phyloP scores from a whole-genome alignment of 2,113 vertebrate genomes.

The Bambusicola thoracicus region DNA sequence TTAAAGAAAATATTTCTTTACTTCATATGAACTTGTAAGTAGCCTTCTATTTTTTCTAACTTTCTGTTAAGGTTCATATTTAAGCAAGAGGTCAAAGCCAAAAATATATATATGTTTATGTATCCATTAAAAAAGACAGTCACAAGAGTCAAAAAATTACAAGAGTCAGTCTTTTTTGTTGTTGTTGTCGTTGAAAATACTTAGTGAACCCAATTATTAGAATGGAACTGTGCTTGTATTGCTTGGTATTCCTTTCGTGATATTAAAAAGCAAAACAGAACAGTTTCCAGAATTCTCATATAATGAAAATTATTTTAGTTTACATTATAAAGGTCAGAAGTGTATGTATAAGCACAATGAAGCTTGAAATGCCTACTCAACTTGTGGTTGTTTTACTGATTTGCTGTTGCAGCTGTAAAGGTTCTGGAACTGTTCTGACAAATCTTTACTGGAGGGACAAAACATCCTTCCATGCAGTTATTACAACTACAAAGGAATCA shows the following conservation, averaged over 20 bases:
- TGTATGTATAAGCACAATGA: not conserved
- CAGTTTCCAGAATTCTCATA: not conserved
- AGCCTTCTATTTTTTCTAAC: not conserved
- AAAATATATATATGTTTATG: not conserved
- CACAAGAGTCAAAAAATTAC: not conserved
- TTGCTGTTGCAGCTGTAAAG: not conserved
- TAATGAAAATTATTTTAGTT: not conserved
- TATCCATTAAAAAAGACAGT: not conserved
- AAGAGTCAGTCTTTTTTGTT: not conserved
- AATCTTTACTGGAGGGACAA: not conserved
- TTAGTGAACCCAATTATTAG: not conserved
- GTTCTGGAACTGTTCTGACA: not conserved
- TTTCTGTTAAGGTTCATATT: not conserved
- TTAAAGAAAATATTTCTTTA: not conserved
- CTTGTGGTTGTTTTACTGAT: not conserved
- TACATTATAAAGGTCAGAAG: not conserved
- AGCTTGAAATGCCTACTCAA: not conserved
- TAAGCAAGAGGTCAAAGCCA: not conserved
- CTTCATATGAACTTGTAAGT: not conserved
- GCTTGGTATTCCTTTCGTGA: not conserved
- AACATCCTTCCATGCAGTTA: not conserved
- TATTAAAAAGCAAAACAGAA: not conserved
- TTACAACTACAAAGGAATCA: not conserved
- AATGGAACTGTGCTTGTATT: not conserved
- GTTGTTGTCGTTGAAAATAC: not conserved